Percentiles rank a stretch among this genome's conserved stretches.
Evolutionary conservation across 2,797 vertebrate genomes (phyloP).

Genomic region (Anisognathus igniventris): DNA sequence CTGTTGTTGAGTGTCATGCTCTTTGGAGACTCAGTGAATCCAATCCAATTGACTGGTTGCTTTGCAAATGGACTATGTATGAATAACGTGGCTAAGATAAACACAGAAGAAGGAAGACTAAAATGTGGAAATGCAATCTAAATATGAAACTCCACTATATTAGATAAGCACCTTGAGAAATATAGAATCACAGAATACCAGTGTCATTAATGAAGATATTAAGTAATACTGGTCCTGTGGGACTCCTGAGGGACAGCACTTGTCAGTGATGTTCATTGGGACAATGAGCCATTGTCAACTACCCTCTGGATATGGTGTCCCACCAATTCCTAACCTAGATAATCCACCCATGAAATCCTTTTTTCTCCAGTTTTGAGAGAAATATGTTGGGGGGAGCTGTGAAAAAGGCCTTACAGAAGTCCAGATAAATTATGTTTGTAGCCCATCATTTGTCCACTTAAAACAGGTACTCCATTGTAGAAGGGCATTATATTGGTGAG

Average conservation of each 20-base stretch:
- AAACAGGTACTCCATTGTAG: background rate
- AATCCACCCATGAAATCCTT: accelerated
- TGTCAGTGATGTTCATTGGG: no score
- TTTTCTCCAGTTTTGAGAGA: background rate
- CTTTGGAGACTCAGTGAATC: background rate
- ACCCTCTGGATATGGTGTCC: background rate
- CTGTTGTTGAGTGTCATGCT: background rate
- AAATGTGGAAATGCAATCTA: background rate
- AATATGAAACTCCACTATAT: background rate
- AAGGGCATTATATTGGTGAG: background rate
- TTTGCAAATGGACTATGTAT: background rate
- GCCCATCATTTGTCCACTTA: no score
- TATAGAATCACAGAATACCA: background rate
- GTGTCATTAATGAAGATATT: background rate
- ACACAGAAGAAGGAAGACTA: background rate
- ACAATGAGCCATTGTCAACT: background rate
- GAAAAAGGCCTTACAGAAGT: background rate
- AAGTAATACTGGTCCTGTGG: background rate
- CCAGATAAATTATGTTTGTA: background rate
- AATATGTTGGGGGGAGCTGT: accelerated
- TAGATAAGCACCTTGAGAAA: background rate
- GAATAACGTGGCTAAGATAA: background rate
- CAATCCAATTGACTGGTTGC: background rate
- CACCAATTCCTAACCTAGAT: background rate
- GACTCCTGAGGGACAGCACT: background rate